Percentiles rank a stretch among this genome's conserved stretches.
These are phyloP conservation scores for Parasteatoda lunata DNA, from an alignment of 2,888 invertebrate genomes.

Conservation along the genomic window DNA sequence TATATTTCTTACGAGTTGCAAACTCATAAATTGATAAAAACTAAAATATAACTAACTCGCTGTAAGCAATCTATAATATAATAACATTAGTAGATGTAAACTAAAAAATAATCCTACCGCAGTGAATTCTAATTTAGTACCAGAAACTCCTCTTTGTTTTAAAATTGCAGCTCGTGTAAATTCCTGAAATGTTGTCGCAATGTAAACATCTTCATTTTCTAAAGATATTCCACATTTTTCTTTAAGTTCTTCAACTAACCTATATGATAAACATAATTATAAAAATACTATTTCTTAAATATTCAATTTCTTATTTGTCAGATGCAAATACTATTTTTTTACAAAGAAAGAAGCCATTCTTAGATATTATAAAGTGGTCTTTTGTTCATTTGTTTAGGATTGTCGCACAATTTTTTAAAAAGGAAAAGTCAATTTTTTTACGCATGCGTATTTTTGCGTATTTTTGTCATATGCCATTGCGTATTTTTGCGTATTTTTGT, in stretches of 20 bases:
- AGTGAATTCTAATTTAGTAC: slow-evolving; percentile 79
- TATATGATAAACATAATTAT: slow-evolving; percentile 69
- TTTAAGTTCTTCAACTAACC: slow-evolving; percentile 93
- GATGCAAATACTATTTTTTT: too few relatives aligned
- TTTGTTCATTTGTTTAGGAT: too few relatives aligned
- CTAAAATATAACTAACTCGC: neutral
- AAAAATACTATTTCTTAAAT: too few relatives aligned
- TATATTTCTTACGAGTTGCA: neutral
- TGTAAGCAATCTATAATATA: neutral
- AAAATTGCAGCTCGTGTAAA: slow-evolving; percentile 82
- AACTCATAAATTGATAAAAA: neutral
- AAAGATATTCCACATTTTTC: slow-evolving; percentile 84
- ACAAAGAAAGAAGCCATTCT: too few relatives aligned
- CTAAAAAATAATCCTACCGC: slow-evolving; percentile 77
- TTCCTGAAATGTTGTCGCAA: slow-evolving; percentile 91
- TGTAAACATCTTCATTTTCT: slow-evolving; percentile 92
- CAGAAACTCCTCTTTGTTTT: slow-evolving; percentile 80
- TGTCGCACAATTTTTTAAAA: too few relatives aligned
- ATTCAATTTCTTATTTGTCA: too few relatives aligned
- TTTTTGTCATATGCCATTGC: too few relatives aligned
- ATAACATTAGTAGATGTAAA: neutral
- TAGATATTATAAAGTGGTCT: too few relatives aligned
- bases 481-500: too few relatives aligned
- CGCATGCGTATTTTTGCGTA: too few relatives aligned
- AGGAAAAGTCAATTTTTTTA: too few relatives aligned